Evolutionary conservation across 2,113 vertebrate genomes (phyloP).

Genomic region (Dicerorhinus sumatrensis): DNA sequence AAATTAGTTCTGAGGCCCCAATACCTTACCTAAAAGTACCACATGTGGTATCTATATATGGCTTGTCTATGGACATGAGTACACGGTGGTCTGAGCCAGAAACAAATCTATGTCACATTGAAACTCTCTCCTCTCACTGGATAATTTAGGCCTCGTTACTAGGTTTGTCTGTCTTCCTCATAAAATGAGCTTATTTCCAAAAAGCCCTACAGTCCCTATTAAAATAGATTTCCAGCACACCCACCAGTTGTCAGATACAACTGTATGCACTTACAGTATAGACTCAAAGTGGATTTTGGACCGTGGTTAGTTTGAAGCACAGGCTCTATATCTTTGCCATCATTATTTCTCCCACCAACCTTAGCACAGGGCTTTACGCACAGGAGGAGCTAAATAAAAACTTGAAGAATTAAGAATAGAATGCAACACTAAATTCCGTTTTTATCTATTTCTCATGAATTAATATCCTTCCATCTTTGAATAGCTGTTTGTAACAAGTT

Average conservation of each 20-base stretch:
- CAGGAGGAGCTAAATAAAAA: conserved; percentile 1
- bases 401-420: background rate
- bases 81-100: background rate
- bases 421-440: background rate
- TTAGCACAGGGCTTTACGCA: background rate
- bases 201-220: background rate
- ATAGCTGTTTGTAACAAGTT: background rate
- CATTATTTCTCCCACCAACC: background rate
- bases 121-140: background rate
- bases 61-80: background rate
- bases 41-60: background rate
- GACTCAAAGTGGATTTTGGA: background rate
- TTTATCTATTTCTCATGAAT: background rate
- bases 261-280: background rate
- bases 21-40: background rate
- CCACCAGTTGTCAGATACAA: background rate
- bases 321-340: background rate
- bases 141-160: background rate
- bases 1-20: background rate
- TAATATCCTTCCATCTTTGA: background rate
- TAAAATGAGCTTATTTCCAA: background rate
- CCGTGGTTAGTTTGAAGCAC: background rate
- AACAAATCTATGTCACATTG: background rate
- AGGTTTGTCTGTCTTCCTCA: background rate
- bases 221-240: background rate